Base-by-base conservation (phyloP, 2,113 vertebrate genomes). In the Ictalurus furcatus region DNA sequence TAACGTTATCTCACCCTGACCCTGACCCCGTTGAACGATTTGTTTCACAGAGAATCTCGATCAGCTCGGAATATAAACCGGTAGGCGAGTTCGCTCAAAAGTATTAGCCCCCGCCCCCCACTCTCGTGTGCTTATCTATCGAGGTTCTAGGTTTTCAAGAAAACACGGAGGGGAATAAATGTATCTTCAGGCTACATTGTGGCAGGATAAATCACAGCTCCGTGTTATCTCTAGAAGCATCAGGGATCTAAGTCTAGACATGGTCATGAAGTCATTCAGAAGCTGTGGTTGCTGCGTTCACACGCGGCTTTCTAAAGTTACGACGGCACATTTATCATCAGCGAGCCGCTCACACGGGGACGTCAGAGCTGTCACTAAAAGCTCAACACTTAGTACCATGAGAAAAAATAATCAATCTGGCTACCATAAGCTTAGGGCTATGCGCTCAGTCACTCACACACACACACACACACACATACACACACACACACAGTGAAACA, bases 141-240 rank as follows among this genome's bases (percentile, higher is more conserved):
- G 6, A 71, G 6, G 30, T 34, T 71, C 69, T 34, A 67, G 65
- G 28, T 71, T 17, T 34, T 0, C 5, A 48, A 48, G 34, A 34
- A 34, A 0, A 34, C 7, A 65, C 3, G 63, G 11, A 6, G 28
- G 25, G 9, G 63, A 65, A 30, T 17, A 69, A 69, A 67, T 34
- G 82, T 90, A 40, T 63, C 74, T 81, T 7, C 71, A 85, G 71
- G 84, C 80, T 80, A 81, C 84, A n/a, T 34, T 87, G 34, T 65
- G 34, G 17, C 56, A 56, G 21, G 52, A 82, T 63, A 40, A 37
- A 52, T 88, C 86, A 87, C 84, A 67, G 85, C 52, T 65, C 30
- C 17, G 61, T 69, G 65, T 87, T 81, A 61, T 90, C 86, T 88
- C 25, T 8, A 59, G 4, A 59, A 67, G 86, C 74, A 48, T 71